These are phyloP conservation scores for Mythimna ferrago DNA, from an alignment of 2,888 invertebrate species.

Conservation along the genomic window DNA sequence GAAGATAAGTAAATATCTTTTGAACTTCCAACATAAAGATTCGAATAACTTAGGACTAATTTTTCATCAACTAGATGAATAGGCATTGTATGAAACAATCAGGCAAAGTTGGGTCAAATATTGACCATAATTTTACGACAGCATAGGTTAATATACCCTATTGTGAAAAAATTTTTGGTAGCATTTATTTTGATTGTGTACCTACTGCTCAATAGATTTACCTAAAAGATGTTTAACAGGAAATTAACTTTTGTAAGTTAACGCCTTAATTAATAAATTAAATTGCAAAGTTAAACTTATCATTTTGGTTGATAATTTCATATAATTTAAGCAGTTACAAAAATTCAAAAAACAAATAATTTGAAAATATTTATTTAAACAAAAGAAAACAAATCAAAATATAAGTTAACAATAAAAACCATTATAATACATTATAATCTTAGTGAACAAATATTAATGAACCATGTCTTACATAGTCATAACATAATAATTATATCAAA, in stretches of 20 bases:
- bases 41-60: too few species aligned
- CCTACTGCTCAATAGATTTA: too few species aligned
- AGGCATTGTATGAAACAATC: too few species aligned
- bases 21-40: background rate
- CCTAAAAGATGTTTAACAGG: too few species aligned
- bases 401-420: conserved; percentile 7
- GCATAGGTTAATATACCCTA: too few species aligned
- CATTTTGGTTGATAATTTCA: background rate
- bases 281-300: background rate
- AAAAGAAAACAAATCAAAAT: conserved; percentile 13
- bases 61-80: too few species aligned
- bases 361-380: conserved; percentile 28
- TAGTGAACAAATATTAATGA: background rate
- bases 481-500: conserved; percentile 11
- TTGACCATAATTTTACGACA: too few species aligned
- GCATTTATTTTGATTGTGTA: too few species aligned
- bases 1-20: background rate
- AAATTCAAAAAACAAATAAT: conserved; percentile 1
- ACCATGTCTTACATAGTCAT: conserved; percentile 15
- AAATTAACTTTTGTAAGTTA: too few species aligned
- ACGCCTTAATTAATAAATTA: background rate
- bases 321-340: background rate
- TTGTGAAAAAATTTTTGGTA: too few species aligned
- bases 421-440: background rate
- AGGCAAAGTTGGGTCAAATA: too few species aligned